Evolutionary conservation across 2,888 invertebrate species (phyloP).

Genomic region (Ceriagrion tenellum): DNA sequence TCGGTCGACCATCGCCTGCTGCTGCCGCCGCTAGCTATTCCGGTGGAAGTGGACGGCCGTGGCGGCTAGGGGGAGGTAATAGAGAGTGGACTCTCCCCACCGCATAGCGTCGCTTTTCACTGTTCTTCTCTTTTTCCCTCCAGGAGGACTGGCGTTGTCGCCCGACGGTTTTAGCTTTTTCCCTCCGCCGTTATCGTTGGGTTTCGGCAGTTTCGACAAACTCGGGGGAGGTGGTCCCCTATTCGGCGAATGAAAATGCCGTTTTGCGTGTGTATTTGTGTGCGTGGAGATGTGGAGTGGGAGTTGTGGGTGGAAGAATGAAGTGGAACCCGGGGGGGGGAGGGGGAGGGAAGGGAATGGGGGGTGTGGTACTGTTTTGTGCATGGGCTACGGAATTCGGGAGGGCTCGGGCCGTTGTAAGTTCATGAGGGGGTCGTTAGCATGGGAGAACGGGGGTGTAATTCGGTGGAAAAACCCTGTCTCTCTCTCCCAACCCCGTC

Average conservation of each 20-base stretch:
- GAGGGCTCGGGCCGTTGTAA: neutral
- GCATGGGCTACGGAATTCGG: neutral
- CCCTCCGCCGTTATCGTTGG: slow-evolving; percentile 26
- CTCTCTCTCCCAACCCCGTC: neutral
- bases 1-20: neutral
- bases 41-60: neutral
- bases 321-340: neutral
- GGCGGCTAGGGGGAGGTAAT: neutral
- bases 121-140: neutral
- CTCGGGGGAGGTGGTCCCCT: neutral
- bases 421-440: slow-evolving; percentile 42
- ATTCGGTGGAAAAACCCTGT: neutral
- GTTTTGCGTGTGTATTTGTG: neutral
- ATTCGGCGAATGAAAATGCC: neutral
- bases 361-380: neutral
- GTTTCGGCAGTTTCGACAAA: neutral
- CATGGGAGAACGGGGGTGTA: neutral
- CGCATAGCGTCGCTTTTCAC: neutral
- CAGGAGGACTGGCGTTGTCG: neutral
- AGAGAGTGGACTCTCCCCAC: neutral
- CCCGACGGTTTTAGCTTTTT: neutral
- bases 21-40: too few relatives aligned
- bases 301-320: neutral
- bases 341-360: neutral
- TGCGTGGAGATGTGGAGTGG: neutral